A percentile compares a stretch with the other conserved stretches of the same genome.
Conservation (phyloP, 1,140 invertebrate species). For the Heliconius hewitsoni region DNA sequence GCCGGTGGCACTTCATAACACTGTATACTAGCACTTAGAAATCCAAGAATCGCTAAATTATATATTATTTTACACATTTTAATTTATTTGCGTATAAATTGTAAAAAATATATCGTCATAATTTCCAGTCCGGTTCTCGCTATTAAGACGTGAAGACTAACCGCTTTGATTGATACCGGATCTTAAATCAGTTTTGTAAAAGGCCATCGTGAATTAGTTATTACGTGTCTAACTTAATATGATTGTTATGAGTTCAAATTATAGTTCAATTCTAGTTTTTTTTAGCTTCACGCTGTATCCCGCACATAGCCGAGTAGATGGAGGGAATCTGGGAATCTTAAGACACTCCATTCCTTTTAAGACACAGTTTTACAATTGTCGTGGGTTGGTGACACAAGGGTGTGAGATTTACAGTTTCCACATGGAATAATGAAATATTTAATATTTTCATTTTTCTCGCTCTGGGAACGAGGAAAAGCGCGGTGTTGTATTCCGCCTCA, state of each 20-base stretch:
- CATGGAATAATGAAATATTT: too few species aligned
- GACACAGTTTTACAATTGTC: too few species aligned
- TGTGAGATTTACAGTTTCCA: too few species aligned
- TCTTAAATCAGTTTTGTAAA: conserved; percentile 1
- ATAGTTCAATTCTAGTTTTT: too few species aligned
- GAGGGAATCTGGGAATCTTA: too few species aligned
- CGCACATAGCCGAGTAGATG: too few species aligned
- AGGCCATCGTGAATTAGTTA: not conserved
- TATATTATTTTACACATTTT: not conserved
- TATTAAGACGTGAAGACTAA: conserved; percentile 2
- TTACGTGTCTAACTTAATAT: not conserved
- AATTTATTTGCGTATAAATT: not conserved
- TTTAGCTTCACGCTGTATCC: too few species aligned
- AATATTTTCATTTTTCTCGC: too few species aligned
- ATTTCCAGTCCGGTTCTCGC: not conserved
- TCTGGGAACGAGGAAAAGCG: too few species aligned
- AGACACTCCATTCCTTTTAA: too few species aligned
- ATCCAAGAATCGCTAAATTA: not conserved
- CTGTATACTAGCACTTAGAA: not conserved
- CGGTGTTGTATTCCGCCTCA: not conserved
- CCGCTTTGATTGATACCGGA: not conserved
- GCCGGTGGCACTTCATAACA: conserved; percentile 82
- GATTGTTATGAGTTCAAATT: not conserved
- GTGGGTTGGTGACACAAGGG: too few species aligned
- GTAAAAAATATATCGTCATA: not conserved